Conservation (phyloP, 2,888 invertebrate species). For the Rhopalosiphum nymphaeae region DNA sequence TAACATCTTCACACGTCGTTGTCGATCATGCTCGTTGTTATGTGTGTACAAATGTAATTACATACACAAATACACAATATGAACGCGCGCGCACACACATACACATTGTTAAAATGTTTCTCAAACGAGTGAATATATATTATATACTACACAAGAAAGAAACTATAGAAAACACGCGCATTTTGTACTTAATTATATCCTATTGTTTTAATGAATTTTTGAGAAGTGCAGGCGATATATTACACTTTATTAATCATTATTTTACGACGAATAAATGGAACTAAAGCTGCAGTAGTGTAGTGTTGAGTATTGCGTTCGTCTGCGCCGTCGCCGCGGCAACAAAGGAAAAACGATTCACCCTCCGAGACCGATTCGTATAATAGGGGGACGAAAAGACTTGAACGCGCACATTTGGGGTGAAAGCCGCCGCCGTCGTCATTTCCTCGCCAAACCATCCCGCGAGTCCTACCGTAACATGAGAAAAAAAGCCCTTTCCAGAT, state of each 20-base stretch:
- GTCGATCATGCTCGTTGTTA: background rate
- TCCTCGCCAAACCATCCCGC: background rate
- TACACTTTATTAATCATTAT: background rate
- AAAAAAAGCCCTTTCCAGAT: slow-evolving; percentile 19
- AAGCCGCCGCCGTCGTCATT: background rate
- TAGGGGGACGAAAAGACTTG: slow-evolving; percentile 57
- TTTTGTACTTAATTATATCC: background rate
- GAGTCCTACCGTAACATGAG: slow-evolving; percentile 55
- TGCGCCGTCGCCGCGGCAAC: slow-evolving; percentile 61
- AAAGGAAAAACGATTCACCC: slow-evolving; percentile 60
- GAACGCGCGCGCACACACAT: background rate
- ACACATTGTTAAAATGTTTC: background rate
- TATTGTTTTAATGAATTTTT: background rate
- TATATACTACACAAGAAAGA: background rate
- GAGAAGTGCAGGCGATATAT: background rate
- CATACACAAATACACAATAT: background rate
- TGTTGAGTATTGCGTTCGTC: slow-evolving; percentile 18
- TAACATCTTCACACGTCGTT: background rate
- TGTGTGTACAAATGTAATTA: background rate
- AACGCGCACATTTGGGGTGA: slow-evolving; percentile 58
- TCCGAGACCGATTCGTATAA: slow-evolving; percentile 31
- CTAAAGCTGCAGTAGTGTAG: background rate
- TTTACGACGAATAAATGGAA: background rate
- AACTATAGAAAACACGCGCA: background rate
- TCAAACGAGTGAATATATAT: background rate